Evolutionary conservation across 2,888 invertebrate species (phyloP).

Genomic region (Palloptera scutellata): DNA sequence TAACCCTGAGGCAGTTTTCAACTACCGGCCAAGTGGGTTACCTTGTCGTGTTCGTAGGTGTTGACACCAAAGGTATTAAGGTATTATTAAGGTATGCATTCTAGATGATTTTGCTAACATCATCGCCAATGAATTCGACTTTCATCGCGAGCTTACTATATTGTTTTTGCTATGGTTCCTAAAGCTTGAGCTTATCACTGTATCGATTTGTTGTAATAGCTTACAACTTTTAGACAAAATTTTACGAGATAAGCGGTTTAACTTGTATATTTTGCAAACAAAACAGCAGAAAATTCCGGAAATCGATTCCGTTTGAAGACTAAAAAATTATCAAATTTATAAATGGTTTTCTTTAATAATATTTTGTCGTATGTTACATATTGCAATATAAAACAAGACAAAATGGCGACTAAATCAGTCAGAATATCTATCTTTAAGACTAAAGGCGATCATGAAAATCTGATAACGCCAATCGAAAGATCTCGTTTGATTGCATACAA

Average conservation of each 20-base stretch:
- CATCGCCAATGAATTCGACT: constrained; percentile 96
- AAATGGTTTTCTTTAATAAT: too few species aligned
- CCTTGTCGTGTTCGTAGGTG: constrained; percentile 95
- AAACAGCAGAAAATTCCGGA: constrained; percentile 29
- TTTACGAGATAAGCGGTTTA: too few species aligned
- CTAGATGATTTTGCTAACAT: constrained; percentile 97
- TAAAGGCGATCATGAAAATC: too few species aligned
- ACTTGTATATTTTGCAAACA: background rate
- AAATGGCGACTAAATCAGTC: too few species aligned
- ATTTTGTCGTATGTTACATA: too few species aligned
- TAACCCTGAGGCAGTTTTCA: constrained; percentile 90
- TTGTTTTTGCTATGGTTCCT: background rate
- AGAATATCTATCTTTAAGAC: too few species aligned
- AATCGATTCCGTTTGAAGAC: constrained; percentile 13
- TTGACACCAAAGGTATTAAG: constrained; percentile 95
- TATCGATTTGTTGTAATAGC: background rate
- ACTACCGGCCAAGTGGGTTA: constrained; percentile 99
- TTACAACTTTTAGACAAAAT: too few species aligned
- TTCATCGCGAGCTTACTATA: constrained; percentile 68
- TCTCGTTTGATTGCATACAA: too few species aligned
- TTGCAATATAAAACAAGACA: too few species aligned
- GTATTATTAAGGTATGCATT: too few species aligned
- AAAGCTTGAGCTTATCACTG: background rate
- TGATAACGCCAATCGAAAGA: too few species aligned
- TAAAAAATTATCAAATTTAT: constrained; percentile 20